Conservation (phyloP, 1,140 invertebrate genomes). For the Maconellicoccus hirsutus region DNA sequence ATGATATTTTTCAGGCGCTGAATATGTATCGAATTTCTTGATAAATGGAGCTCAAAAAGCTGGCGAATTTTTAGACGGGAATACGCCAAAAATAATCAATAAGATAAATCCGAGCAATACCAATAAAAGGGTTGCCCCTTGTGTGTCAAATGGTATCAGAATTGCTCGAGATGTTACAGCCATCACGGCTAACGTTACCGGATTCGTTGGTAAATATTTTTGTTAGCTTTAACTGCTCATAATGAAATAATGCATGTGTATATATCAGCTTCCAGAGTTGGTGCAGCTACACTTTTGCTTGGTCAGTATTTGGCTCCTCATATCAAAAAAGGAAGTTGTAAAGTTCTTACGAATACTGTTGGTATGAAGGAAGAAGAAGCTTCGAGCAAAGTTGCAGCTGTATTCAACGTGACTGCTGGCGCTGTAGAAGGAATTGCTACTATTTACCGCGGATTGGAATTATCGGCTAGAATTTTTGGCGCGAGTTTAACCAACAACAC, state of each 20-base stretch:
- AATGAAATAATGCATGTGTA: background rate
- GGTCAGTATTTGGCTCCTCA: slow-evolving; percentile 52
- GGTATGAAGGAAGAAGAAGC: slow-evolving; percentile 42
- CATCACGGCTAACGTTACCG: slow-evolving; percentile 47
- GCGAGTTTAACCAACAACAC: slow-evolving; percentile 52
- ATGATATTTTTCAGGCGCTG: slow-evolving; percentile 41
- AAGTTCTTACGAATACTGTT: slow-evolving; percentile 42
- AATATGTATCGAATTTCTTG: slow-evolving; percentile 49
- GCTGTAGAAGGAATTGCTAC: slow-evolving; percentile 55
- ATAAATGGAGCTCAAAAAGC: slow-evolving; percentile 51
- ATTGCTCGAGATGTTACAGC: slow-evolving; percentile 49
- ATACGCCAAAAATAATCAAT: slow-evolving; percentile 47
- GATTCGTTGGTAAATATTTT: slow-evolving; percentile 41
- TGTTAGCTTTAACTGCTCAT: background rate
- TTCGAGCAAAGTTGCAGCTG: slow-evolving; percentile 44
- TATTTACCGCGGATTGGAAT: slow-evolving; percentile 52
- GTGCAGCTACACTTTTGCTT: slow-evolving; percentile 46
- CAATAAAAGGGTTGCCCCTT: slow-evolving; percentile 32
- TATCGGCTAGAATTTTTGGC: slow-evolving; percentile 50
- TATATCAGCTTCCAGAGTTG: slow-evolving; percentile 46
- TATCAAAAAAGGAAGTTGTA: slow-evolving; percentile 44
- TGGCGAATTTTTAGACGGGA: slow-evolving; percentile 44
- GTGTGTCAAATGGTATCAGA: slow-evolving; percentile 43
- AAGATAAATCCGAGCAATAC: slow-evolving; percentile 36
- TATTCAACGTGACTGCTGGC: slow-evolving; percentile 52